Conservation (phyloP, 1,140 invertebrate genomes). For the Campodea augens region DNA sequence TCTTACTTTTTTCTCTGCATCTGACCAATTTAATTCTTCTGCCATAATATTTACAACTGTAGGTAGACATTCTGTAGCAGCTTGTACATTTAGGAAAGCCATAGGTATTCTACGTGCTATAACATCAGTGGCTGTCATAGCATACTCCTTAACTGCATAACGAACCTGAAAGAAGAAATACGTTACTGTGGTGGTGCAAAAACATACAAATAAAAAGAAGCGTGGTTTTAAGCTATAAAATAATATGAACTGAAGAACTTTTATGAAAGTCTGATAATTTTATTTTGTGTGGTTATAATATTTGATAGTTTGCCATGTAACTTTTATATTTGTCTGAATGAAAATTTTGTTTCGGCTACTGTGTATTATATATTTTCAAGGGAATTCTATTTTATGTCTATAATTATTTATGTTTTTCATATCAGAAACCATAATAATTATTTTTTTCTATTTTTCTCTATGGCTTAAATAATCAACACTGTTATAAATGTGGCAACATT, state of each 20-base stretch:
- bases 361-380: neutral
- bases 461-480: too few species aligned
- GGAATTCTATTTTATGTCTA: neutral
- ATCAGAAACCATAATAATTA: too few species aligned
- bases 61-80: conserved; percentile 86
- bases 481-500: neutral
- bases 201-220: too few species aligned
- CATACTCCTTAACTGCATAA: conserved; percentile 90
- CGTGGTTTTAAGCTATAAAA: neutral
- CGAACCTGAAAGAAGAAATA: conserved; percentile 33
- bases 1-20: conserved; percentile 47
- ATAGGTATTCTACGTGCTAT: conserved; percentile 80
- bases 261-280: too few species aligned
- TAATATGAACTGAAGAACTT: too few species aligned
- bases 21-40: conserved; percentile 84
- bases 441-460: too few species aligned
- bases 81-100: conserved; percentile 91
- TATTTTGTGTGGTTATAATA: too few species aligned
- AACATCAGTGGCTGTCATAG: conserved; percentile 89
- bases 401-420: too few species aligned
- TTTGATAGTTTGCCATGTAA: too few species aligned
- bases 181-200: too few species aligned
- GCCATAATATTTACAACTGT: conserved; percentile 88
- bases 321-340: too few species aligned
- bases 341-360: conserved; percentile 2